Evolutionary conservation across 2,113 vertebrate species (phyloP).

Genomic region (Corythoichthys intestinalis): DNA sequence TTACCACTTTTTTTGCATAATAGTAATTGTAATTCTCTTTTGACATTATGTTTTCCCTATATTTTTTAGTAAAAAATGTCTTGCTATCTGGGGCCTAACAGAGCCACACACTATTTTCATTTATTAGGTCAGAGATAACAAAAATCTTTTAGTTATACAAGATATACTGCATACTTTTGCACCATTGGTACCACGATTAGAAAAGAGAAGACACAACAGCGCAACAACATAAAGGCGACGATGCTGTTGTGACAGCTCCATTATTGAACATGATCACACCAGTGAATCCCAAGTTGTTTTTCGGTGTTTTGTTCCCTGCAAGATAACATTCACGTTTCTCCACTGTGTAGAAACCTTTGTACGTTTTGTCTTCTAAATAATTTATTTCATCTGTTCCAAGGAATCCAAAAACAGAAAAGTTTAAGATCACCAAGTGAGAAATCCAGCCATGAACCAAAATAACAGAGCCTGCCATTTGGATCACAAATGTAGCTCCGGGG

Average conservation of each 20-base stretch:
- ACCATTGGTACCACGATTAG: not conserved
- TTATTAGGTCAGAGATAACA: too few relatives aligned
- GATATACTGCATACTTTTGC: not conserved
- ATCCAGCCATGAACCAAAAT: conserved; percentile 12
- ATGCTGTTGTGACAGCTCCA: not conserved
- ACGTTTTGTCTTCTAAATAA: not conserved
- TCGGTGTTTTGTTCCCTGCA: not conserved
- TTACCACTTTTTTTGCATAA: not conserved
- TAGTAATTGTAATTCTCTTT: not conserved
- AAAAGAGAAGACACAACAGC: not conserved
- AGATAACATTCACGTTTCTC: not conserved
- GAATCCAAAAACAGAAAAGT: conserved; percentile 11
- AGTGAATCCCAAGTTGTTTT: not conserved
- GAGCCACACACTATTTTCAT: not conserved
- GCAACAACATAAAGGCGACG: not conserved
- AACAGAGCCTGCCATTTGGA: conserved; percentile 24
- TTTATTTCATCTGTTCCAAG: not conserved
- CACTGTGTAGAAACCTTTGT: not conserved
- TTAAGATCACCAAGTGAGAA: conserved; percentile 6
- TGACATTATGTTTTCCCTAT: not conserved
- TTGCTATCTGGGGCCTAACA: not conserved
- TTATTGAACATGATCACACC: not conserved
- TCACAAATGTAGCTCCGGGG: conserved; percentile 27
- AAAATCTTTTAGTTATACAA: not conserved
- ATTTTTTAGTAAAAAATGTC: not conserved